These are phyloP conservation scores for Aspidapion aeneum DNA, from an alignment of 2,888 invertebrate genomes.

Conservation along the genomic window DNA sequence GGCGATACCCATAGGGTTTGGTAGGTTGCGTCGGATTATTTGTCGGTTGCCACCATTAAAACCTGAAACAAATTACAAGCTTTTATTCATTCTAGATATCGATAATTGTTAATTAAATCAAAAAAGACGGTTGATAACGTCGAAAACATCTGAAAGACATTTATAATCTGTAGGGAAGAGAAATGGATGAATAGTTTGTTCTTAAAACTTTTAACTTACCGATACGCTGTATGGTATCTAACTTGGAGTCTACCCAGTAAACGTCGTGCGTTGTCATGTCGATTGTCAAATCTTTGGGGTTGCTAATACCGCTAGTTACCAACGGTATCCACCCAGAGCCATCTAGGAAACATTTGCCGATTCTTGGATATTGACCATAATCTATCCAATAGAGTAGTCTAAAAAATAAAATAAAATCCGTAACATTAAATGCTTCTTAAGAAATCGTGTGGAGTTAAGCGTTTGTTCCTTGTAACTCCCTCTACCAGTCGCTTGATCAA, in stretches of 20 bases:
- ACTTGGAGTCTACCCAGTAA: constrained; percentile 95
- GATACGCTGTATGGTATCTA: constrained; percentile 93
- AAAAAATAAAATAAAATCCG: background rate
- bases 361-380: constrained; percentile 92
- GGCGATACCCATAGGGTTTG: constrained; percentile 92
- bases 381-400: constrained; percentile 92
- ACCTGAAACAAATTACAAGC: rapidly evolving
- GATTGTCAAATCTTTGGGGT: constrained; percentile 85
- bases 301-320: constrained; percentile 86
- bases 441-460: too few relatives aligned
- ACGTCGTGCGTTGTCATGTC: constrained; percentile 94
- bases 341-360: constrained; percentile 85
- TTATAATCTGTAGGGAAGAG: too few relatives aligned
- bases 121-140: too few relatives aligned
- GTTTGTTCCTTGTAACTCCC: too few relatives aligned
- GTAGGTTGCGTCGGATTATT: constrained; percentile 76
- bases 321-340: constrained; percentile 83
- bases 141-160: too few relatives aligned
- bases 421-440: too few relatives aligned
- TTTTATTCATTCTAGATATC: too few relatives aligned
- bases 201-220: too few relatives aligned
- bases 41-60: constrained; percentile 78
- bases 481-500: background rate
- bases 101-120: too few relatives aligned
- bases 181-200: too few relatives aligned